These are phyloP conservation scores for Struthio camelus DNA, from an alignment of 2,113 vertebrate genomes.

Conservation along the genomic window DNA sequence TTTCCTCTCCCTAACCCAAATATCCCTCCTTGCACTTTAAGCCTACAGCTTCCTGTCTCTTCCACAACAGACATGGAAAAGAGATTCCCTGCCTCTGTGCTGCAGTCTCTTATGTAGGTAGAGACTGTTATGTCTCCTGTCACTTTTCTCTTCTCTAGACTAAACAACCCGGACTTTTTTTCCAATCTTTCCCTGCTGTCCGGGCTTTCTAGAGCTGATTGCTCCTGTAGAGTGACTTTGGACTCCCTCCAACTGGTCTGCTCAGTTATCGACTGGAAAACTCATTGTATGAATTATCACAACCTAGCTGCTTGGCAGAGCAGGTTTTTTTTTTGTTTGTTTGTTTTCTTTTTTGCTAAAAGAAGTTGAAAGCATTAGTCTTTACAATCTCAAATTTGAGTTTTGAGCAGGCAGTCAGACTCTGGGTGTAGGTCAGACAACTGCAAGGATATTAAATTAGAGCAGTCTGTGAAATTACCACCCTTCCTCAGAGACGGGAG, in stretches of 20 bases:
- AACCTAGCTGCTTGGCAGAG: not conserved
- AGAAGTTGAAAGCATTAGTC: not conserved
- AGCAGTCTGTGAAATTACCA: not conserved
- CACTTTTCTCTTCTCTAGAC: constrained; percentile 41
- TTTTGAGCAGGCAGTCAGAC: not conserved
- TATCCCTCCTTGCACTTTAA: constrained; percentile 2
- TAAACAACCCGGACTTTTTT: constrained; percentile 46
- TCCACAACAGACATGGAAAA: constrained; percentile 25
- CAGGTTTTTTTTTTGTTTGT: no score
- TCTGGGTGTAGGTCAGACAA: not conserved
- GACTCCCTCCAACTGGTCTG: not conserved
- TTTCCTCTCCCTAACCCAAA: not conserved
- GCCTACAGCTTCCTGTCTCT: constrained; percentile 12
- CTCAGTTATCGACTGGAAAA: constrained; percentile 45
- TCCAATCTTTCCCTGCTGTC: not conserved
- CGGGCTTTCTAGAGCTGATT: constrained; percentile 40
- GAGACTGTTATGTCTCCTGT: constrained; percentile 38
- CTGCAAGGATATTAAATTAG: not conserved
- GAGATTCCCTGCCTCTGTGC: not conserved
- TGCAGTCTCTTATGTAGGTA: not conserved
- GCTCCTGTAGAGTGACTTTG: constrained; percentile 23
- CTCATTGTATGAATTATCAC: not conserved
- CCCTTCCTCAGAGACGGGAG: not conserved
- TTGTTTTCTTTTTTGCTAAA: no score
- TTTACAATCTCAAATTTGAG: not conserved